Base-by-base conservation (phyloP, 1,140 invertebrate genomes). In the Caerostris darwini region DNA sequence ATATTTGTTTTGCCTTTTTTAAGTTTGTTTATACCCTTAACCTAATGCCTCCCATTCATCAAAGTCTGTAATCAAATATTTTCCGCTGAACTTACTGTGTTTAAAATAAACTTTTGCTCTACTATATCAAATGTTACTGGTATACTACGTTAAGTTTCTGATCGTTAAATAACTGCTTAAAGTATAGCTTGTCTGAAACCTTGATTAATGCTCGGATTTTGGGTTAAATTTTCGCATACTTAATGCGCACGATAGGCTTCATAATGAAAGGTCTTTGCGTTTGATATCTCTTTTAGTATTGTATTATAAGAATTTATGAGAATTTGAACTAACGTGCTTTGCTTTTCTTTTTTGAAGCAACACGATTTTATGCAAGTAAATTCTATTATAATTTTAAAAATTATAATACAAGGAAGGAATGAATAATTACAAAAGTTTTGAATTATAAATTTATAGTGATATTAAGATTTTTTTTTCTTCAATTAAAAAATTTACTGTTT, bases 181-280 rank as follows among this genome's bases (percentile, higher is more conserved):
- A 67, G n/a, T 67, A n/a, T 17, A 17, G 61, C 14, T 5, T n/a
- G 3, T 67, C 61, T 67, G 61, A 6, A 67, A 67, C n/a, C 34
- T 67, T 67, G 61, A 67, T 67, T 67, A 67, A 67, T 67, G 61
- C 5, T 6, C 61, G 17, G 61, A n/a, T n/a, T 67, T 5, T 67
- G 61, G 5, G 61, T n/a, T n/a, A 67, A 67, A 67, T 67, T 67
- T 67, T 17, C 14, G n/a, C n/a, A n/a, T 67, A 67, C 34, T 34
- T 34, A 67, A 67, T 67, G n/a, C 12, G 14, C 61, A 67, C 61
- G 14, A 67, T 67, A 14, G 17, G 61, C 61, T n/a, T 67, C n/a
- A 67, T 67, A 67, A 67, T 67, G 61, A 67, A 67, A 67, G 14
- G 61, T 67, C 61, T 67, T 67, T n/a, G n/a, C n/a, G n/a, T 67